Base-by-base conservation (phyloP, 2,888 invertebrate genomes). In the Oscheius myriophilus region DNA sequence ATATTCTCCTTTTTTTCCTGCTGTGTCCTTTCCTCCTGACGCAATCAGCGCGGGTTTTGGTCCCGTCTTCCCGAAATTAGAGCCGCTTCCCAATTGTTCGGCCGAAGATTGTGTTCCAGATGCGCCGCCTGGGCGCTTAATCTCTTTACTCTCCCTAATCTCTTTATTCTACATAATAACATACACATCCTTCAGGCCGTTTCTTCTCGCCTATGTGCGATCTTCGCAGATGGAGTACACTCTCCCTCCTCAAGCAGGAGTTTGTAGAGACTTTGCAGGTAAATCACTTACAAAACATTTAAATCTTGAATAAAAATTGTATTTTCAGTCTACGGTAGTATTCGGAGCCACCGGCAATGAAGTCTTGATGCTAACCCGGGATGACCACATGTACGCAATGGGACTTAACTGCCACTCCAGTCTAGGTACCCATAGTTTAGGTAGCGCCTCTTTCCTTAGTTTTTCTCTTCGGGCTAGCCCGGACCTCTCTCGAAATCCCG, bases 341-440 rank as follows among this genome's bases (percentile, higher is more conserved):
- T 76, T 76, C 46, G 76, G 76, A 18, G 90, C 88, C 75, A 87
- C 89, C 39, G 90, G 90, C 1, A 90, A 90, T 83, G 90, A 91
- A 85, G 90, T 90, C 7, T 85, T 91, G 49, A 87, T 91, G 63
- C 89, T 91, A n/a, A 90, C 89, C 12, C 88, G 89, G 68, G 88
- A 89, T 72, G 90, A 90, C 79, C 89, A 89, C 75, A 90, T 91
- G 0, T 90, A 89, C 82, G 89, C 89, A 0, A 78, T 91, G 46
- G 91, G 91, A 41, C 89, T 89, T 14, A 91, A 91, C 78, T 88
- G 89, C 43, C 88, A 89, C 69, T 90, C 90, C 9, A 91, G 90
- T 81, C 86, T 91, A 42, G 91, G 90, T 41, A 61, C 52, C n/a
- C 63, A 52, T 21, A 52, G 41, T 52, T 51, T 51, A 63, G 63